phyloP scores from a whole-genome alignment of 1,140 invertebrate species.

The Aleiodes sp. region DNA sequence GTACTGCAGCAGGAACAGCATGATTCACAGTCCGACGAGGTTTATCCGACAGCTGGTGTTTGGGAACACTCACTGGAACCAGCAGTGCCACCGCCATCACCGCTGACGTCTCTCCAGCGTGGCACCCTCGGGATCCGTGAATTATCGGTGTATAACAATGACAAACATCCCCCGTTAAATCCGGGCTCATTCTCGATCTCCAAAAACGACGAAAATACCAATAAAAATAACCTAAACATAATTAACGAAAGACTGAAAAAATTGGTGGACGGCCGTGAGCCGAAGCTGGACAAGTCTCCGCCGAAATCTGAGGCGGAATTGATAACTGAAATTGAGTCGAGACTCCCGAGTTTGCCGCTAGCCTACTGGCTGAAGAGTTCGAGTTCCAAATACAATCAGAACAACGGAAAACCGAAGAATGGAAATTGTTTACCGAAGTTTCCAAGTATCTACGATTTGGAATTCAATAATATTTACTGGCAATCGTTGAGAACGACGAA shows the following conservation, averaged over 20 bases:
- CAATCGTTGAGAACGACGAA: conserved; percentile 82
- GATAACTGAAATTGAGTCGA: conserved; percentile 78
- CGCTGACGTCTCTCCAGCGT: not conserved
- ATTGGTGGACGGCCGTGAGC: conserved; percentile 50
- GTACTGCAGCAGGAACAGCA: conserved; percentile 43
- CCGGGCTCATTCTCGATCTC: no score
- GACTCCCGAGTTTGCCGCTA: conserved; percentile 83
- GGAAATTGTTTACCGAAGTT: conserved; percentile 72
- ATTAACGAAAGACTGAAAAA: conserved; percentile 32
- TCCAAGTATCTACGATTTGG: conserved; percentile 86
- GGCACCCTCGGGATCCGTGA: not conserved
- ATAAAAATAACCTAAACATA: not conserved
- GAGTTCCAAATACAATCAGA: not conserved
- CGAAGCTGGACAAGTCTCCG: conserved; percentile 74
- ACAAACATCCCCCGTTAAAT: not conserved
- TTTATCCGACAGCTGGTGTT: conserved; percentile 56
- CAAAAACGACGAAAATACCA: no score
- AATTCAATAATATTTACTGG: conserved; percentile 94
- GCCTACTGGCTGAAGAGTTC: conserved; percentile 83
- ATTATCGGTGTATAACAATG: conserved; percentile 15
- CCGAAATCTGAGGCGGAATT: conserved; percentile 79
- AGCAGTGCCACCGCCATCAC: not conserved
- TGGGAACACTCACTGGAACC: conserved; percentile 49
- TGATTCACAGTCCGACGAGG: conserved; percentile 46
- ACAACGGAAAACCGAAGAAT: conserved; percentile 60